Evolutionary conservation across 2,888 invertebrate species (phyloP).

Genomic region (Thereva nobilitata): DNA sequence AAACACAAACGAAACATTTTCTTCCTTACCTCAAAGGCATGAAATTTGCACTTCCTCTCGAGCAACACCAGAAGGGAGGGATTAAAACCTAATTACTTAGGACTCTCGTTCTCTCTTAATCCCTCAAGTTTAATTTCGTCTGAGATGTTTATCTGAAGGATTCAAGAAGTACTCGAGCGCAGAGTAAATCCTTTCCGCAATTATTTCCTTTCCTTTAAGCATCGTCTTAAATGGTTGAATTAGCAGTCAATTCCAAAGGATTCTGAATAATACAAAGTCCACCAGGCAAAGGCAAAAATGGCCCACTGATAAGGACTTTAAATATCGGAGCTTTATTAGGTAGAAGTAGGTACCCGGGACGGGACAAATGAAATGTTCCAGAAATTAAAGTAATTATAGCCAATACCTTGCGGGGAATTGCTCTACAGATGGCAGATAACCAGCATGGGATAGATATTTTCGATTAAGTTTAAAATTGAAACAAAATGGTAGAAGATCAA

Average conservation of each 20-base stretch:
- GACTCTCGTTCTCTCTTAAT: constrained; percentile 39
- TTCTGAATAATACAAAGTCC: constrained; percentile 23
- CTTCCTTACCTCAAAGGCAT: constrained; percentile 24
- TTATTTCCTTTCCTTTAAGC: constrained; percentile 33
- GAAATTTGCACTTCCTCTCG: constrained; percentile 34
- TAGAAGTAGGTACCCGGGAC: too few species aligned
- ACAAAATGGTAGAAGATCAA: too few species aligned
- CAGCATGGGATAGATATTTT: too few species aligned
- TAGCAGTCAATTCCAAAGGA: constrained; percentile 34
- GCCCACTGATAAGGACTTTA: constrained; percentile 17
- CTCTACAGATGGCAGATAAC: too few species aligned
- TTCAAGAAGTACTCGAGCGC: constrained; percentile 23
- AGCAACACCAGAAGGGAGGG: constrained; percentile 40
- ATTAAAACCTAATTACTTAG: constrained; percentile 43
- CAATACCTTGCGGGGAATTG: too few species aligned
- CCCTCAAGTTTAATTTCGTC: constrained; percentile 34
- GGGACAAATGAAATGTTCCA: too few species aligned
- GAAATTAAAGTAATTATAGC: too few species aligned
- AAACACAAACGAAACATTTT: too few species aligned
- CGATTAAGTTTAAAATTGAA: too few species aligned
- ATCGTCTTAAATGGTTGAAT: constrained; percentile 30
- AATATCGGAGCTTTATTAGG: too few species aligned
- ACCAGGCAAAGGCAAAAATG: not conserved
- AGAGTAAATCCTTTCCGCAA: constrained; percentile 35
- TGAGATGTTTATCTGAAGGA: constrained; percentile 33